These are phyloP conservation scores for Alauda arvensis DNA, from an alignment of 2,797 vertebrate species.

Conservation along the genomic window DNA sequence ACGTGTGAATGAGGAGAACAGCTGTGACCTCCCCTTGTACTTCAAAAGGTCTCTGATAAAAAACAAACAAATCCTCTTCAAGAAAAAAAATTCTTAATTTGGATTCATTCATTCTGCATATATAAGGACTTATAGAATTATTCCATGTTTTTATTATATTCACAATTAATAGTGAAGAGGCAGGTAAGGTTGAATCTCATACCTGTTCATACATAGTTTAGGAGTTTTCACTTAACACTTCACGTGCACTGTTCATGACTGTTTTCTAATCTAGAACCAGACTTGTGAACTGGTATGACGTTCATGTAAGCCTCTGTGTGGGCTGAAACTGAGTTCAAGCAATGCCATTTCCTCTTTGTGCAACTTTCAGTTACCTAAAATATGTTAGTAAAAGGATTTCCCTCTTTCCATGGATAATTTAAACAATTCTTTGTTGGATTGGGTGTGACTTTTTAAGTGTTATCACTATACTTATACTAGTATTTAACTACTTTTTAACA, in stretches of 20 bases:
- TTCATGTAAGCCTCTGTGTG: not conserved
- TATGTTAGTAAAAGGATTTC: not conserved
- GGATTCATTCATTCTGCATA: not conserved
- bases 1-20: conserved; percentile 36
- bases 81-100: not conserved
- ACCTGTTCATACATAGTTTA: not conserved
- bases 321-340: not conserved
- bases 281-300: fast-evolving
- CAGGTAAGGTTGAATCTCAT: not conserved
- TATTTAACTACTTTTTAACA: not conserved
- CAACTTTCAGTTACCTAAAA: not conserved
- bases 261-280: not conserved
- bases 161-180: not conserved
- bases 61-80: not conserved
- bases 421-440: not conserved
- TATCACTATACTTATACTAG: not conserved
- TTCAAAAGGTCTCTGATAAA: not conserved
- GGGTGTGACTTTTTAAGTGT: not conserved
- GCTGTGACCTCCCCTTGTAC: conserved; percentile 27
- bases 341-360: not conserved
- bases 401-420: not conserved
- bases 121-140: not conserved
- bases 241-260: not conserved
- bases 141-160: not conserved
- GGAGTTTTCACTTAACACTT: not conserved